Conservation (phyloP, 2,888 invertebrate species). For the Brachyopa scutellaris region DNA sequence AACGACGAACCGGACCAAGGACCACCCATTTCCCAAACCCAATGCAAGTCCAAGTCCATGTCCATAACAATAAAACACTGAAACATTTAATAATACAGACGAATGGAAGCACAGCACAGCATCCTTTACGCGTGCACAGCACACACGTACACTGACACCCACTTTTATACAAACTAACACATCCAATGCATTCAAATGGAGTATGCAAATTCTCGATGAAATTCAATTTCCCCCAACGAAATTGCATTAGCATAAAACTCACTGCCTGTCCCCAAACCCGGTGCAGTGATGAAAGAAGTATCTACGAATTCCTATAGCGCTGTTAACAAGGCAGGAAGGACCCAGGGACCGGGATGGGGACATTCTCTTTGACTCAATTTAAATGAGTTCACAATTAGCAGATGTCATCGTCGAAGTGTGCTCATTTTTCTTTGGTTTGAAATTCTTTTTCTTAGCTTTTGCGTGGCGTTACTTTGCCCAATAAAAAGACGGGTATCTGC, state of each 20-base stretch:
- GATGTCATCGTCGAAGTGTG: slow-evolving; percentile 33
- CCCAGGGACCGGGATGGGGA: background rate
- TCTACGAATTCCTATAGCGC: too few species aligned
- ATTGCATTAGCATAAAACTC: slow-evolving; percentile 56
- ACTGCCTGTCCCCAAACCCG: background rate
- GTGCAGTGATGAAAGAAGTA: slow-evolving; percentile 8
- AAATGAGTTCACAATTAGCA: slow-evolving; percentile 44
- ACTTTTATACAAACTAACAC: too few species aligned
- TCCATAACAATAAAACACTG: background rate
- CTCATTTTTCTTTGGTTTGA: background rate
- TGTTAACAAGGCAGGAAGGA: background rate
- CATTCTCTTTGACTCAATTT: background rate
- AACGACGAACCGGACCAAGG: too few species aligned
- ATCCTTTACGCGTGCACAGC: too few species aligned
- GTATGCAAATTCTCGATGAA: slow-evolving; percentile 49
- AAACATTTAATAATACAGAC: background rate
- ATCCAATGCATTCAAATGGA: slow-evolving; percentile 23
- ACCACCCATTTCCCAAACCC: too few species aligned
- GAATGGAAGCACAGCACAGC: background rate
- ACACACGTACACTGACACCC: background rate
- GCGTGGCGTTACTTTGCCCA: background rate
- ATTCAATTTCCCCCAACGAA: slow-evolving; percentile 56
- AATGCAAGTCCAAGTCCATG: background rate
- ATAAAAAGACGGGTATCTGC: too few species aligned
- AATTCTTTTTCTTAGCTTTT: background rate